These are phyloP conservation scores for Pharmacophagus antenor DNA, from an alignment of 2,888 invertebrate species.

Conservation along the genomic window DNA sequence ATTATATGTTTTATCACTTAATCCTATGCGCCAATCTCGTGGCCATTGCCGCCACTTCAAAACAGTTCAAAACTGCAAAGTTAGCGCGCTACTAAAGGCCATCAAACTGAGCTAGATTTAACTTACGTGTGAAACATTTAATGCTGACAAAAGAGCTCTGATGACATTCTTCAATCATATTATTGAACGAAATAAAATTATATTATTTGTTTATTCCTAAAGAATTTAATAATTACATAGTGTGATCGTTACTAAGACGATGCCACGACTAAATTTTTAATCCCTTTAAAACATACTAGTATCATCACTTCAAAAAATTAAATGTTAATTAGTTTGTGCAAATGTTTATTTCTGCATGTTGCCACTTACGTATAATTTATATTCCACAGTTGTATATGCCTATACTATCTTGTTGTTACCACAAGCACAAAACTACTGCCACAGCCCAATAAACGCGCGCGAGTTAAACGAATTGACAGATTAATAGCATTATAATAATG, in stretches of 20 bases:
- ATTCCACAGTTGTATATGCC: neutral
- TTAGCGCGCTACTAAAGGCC: neutral
- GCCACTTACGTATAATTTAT: neutral
- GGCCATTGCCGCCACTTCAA: neutral
- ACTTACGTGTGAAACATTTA: neutral
- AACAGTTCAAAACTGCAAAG: conserved; percentile 13
- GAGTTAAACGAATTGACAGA: conserved; percentile 18
- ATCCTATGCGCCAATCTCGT: neutral
- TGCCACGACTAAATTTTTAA: neutral
- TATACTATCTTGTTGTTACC: neutral
- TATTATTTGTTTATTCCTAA: neutral
- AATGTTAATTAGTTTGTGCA: neutral
- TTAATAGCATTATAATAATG: conserved; percentile 11
- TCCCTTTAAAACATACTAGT: neutral
- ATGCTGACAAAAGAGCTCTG: neutral
- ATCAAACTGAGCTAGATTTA: neutral
- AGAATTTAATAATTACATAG: neutral
- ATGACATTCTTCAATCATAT: neutral
- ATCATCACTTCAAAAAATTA: neutral
- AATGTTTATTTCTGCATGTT: neutral
- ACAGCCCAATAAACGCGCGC: neutral
- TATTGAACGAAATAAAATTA: neutral
- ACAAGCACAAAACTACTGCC: neutral
- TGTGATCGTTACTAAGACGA: neutral
- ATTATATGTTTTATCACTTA: too few relatives aligned